These are phyloP conservation scores for Diarsia rubi DNA, from an alignment of 2,888 invertebrate genomes.

Conservation along the genomic window DNA sequence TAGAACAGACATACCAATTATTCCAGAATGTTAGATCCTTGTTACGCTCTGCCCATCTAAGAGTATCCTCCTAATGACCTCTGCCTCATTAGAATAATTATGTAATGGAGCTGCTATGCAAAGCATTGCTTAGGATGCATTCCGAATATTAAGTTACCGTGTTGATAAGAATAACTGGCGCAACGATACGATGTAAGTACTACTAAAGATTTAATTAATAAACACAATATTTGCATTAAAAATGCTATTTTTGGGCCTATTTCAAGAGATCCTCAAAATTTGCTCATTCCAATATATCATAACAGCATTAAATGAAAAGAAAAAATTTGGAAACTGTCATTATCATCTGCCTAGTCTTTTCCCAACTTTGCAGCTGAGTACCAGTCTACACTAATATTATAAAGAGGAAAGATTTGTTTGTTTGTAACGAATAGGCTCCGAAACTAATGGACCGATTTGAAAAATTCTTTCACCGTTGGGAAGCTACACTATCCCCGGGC, in stretches of 20 bases:
- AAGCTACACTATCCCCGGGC: too few species aligned
- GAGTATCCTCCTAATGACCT: constrained; percentile 31
- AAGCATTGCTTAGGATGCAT: constrained; percentile 24
- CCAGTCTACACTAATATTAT: too few species aligned
- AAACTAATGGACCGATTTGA: too few species aligned
- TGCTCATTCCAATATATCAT: too few species aligned
- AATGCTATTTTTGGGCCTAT: neutral
- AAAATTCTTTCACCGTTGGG: too few species aligned
- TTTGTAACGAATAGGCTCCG: too few species aligned
- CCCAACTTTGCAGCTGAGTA: too few species aligned
- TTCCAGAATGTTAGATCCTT: constrained; percentile 20
- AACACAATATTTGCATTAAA: too few species aligned
- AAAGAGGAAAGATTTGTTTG: too few species aligned
- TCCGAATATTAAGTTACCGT: constrained; percentile 30
- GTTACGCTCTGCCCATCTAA: constrained; percentile 20
- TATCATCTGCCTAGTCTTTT: too few species aligned
- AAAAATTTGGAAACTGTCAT: too few species aligned
- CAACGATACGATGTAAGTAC: constrained; percentile 19
- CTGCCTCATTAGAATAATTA: constrained; percentile 40
- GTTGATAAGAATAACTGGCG: neutral
- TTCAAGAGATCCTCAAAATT: neutral
- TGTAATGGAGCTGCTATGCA: constrained; percentile 26
- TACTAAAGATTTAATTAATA: neutral
- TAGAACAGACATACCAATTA: constrained; percentile 8
- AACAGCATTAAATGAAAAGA: too few species aligned